Evolutionary conservation across 2,888 invertebrate genomes (phyloP).

Genomic region (Arctia plantaginis): DNA sequence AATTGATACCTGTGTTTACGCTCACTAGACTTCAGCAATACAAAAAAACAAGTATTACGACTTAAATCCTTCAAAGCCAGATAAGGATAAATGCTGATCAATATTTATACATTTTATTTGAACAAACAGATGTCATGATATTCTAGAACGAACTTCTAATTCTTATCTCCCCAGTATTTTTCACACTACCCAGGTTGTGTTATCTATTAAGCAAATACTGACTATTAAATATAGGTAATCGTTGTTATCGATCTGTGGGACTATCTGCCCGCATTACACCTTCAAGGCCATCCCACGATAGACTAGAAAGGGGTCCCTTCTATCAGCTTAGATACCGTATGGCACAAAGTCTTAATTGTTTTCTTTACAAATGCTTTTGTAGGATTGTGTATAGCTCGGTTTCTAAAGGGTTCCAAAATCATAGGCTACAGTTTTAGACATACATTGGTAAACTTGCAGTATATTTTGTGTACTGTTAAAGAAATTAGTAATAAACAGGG

Average conservation of each 20-base stretch:
- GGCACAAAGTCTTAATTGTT: not conserved
- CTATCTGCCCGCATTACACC: constrained; percentile 30
- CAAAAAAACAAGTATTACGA: constrained; percentile 22
- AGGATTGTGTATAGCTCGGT: not conserved
- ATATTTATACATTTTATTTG: constrained; percentile 35
- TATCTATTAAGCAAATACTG: constrained; percentile 38
- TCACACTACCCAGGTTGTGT: constrained; percentile 31
- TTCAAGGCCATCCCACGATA: constrained; percentile 27
- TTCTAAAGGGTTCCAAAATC: too few species aligned
- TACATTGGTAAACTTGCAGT: not conserved
- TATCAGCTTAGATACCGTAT: not conserved
- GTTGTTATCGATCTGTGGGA: constrained; percentile 33
- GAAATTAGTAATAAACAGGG: not conserved
- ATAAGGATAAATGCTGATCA: constrained; percentile 30
- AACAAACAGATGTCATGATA: constrained; percentile 34
- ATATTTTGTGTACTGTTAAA: not conserved
- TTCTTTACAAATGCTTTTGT: not conserved
- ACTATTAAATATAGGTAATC: constrained; percentile 43
- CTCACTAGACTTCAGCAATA: not conserved
- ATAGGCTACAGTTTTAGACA: not conserved
- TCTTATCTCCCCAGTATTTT: constrained; percentile 35
- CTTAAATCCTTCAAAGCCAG: constrained; percentile 23
- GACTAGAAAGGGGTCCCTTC: not conserved
- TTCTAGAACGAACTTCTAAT: constrained; percentile 45
- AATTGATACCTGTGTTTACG: not conserved